These are phyloP conservation scores for Bombus turneri DNA, from an alignment of 1,140 invertebrate genomes.

Conservation along the genomic window DNA sequence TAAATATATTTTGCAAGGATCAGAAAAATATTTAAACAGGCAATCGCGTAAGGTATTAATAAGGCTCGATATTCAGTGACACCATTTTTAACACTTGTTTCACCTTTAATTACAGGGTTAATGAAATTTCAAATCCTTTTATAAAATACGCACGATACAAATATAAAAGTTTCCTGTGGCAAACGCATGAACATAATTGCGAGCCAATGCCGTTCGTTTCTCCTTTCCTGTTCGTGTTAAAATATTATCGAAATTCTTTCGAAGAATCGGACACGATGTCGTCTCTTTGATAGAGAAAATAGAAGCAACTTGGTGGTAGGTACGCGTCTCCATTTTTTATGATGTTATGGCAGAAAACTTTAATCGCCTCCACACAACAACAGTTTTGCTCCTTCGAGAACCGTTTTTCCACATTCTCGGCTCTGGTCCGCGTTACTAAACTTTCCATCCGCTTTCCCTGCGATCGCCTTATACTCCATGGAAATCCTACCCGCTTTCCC, in stretches of 20 bases:
- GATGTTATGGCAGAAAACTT: slow-evolving; percentile 17
- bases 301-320: background rate
- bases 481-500: background rate
- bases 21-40: too few species aligned
- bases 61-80: too few species aligned
- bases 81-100: too few species aligned
- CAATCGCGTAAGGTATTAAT: too few species aligned
- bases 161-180: too few species aligned
- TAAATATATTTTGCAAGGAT: too few species aligned
- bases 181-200: too few species aligned
- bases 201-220: background rate
- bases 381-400: background rate
- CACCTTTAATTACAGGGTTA: too few species aligned
- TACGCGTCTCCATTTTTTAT: background rate
- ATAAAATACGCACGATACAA: too few species aligned
- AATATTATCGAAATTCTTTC: background rate
- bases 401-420: background rate
- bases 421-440: background rate
- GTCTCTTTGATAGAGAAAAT: background rate
- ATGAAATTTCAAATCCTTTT: too few species aligned
- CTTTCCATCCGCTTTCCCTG: background rate
- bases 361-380: background rate
- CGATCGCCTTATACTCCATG: slow-evolving; percentile 9
- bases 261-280: background rate
- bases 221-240: too few species aligned